phyloP scores from a whole-genome alignment of 1,140 invertebrate genomes.

The fruit fly (Drosophila melanogaster) region DNA sequence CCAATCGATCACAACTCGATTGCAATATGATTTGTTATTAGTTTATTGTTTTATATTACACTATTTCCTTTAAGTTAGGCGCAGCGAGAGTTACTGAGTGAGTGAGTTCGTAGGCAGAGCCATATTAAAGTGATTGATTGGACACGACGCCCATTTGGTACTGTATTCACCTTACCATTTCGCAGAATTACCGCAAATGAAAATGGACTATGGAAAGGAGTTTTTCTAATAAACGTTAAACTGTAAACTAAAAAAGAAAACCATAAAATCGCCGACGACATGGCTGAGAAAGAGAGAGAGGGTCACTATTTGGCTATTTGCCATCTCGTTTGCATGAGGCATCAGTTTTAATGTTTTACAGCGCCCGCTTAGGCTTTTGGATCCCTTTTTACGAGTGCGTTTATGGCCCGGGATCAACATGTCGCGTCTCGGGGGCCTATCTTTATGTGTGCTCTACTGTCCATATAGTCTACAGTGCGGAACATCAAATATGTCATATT shows the following conservation, averaged over 20 bases:
- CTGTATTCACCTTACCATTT: background rate
- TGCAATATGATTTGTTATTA: slow-evolving; percentile 13
- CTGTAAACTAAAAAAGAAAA: slow-evolving; percentile 21
- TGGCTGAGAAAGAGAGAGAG: slow-evolving; percentile 16
- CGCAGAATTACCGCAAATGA: slow-evolving; percentile 1
- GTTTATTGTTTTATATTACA: background rate
- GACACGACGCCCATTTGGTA: background rate
- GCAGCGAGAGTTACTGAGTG: background rate
- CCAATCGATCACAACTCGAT: background rate
- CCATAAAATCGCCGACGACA: background rate
- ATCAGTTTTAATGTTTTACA: slow-evolving; percentile 36
- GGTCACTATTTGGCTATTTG: background rate
- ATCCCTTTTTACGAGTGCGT: slow-evolving; percentile 40
- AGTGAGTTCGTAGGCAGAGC: slow-evolving; percentile 6
- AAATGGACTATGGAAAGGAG: slow-evolving; percentile 29
- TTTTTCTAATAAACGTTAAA: slow-evolving; percentile 58
- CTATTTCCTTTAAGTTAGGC: slow-evolving; percentile 11
- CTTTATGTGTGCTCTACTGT: slow-evolving; percentile 17
- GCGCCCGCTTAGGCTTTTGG: slow-evolving; percentile 5
- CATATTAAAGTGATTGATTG: background rate
- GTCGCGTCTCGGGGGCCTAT: slow-evolving; percentile 26
- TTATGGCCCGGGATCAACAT: slow-evolving; percentile 28
- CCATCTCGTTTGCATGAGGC: background rate
- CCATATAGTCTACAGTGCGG: slow-evolving; percentile 2
- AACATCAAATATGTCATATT: too few relatives aligned